These are phyloP conservation scores for Ephestia elutella DNA, from an alignment of 1,140 invertebrate species.

Conservation along the genomic window DNA sequence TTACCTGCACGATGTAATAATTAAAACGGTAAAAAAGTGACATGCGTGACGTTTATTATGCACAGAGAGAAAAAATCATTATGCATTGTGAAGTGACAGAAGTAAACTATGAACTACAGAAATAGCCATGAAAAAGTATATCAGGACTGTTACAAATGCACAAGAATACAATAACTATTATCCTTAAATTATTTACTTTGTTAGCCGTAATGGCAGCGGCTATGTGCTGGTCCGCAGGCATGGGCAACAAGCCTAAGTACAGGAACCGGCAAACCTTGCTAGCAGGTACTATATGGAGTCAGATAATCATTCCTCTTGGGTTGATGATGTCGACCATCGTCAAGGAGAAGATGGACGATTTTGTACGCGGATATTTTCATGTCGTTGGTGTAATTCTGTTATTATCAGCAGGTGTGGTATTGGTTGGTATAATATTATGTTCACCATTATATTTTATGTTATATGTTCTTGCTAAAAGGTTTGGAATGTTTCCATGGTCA, in stretches of 20 bases:
- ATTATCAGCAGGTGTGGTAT: constrained; percentile 27
- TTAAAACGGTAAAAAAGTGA: no score
- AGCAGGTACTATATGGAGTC: constrained; percentile 52
- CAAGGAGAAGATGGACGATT: constrained; percentile 33
- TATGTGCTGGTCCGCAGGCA: constrained; percentile 40
- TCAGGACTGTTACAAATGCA: constrained; percentile 19
- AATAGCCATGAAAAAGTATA: neutral
- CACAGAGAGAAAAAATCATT: no score
- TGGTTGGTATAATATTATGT: constrained; percentile 40
- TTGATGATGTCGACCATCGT: constrained; percentile 43
- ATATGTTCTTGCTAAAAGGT: constrained; percentile 1
- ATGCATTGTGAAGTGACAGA: neutral
- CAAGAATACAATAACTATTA: constrained; percentile 20
- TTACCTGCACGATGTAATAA: no score
- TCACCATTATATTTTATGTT: neutral
- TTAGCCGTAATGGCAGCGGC: constrained; percentile 33
- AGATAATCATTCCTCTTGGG: constrained; percentile 46
- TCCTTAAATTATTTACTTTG: constrained; percentile 41
- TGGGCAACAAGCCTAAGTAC: constrained; percentile 34
- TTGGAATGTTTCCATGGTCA: neutral
- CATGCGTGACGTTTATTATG: no score
- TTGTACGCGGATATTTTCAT: constrained; percentile 45
- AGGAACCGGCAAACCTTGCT: constrained; percentile 49
- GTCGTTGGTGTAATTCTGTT: constrained; percentile 30
- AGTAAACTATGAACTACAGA: constrained; percentile 2